Evolutionary conservation across 1,140 invertebrate genomes (phyloP).

Genomic region (Matsumurasca onukii): DNA sequence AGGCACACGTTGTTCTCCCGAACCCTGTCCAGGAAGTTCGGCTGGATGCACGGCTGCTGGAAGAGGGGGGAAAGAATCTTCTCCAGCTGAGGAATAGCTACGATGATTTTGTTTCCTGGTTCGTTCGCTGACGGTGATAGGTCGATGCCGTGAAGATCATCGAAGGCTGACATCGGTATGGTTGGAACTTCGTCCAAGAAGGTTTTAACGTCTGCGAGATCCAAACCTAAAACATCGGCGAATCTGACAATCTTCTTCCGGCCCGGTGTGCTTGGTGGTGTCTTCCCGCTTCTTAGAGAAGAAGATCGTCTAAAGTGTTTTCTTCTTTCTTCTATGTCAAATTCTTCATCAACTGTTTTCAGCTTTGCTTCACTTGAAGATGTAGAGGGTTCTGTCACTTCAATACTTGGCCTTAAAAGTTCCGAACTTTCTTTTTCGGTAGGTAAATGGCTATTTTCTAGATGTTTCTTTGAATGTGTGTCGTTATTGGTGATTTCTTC

Average conservation of each 20-base stretch:
- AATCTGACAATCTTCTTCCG: conserved; percentile 94
- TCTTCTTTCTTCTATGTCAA: conserved; percentile 25
- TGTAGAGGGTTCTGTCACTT: conserved; percentile 6
- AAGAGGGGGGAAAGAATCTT: conserved; percentile 70
- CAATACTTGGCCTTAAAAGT: not conserved
- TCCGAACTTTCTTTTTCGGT: not conserved
- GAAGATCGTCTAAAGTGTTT: conserved; percentile 62
- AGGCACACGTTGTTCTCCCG: conserved; percentile 63
- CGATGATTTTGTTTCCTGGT: conserved; percentile 25
- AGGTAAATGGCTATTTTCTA: not conserved
- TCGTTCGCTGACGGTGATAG: conserved; percentile 36
- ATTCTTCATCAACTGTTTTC: conserved; percentile 16
- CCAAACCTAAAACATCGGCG: conserved; percentile 90
- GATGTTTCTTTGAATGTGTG: not conserved
- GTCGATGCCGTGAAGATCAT: conserved; percentile 63
- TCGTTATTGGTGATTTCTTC: conserved; percentile 3
- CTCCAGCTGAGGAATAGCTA: conserved; percentile 20
- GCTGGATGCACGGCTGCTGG: conserved; percentile 72
- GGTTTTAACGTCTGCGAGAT: conserved; percentile 87
- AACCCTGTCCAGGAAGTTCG: conserved; percentile 76
- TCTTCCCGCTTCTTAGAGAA: conserved; percentile 88
- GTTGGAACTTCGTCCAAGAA: conserved; percentile 88
- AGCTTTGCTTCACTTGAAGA: not conserved
- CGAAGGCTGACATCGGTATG: conserved; percentile 81
- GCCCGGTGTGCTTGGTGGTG: conserved; percentile 83